These are phyloP conservation scores for Danio albolineatus DNA, from an alignment of 2,797 vertebrate genomes.

Conservation along the genomic window DNA sequence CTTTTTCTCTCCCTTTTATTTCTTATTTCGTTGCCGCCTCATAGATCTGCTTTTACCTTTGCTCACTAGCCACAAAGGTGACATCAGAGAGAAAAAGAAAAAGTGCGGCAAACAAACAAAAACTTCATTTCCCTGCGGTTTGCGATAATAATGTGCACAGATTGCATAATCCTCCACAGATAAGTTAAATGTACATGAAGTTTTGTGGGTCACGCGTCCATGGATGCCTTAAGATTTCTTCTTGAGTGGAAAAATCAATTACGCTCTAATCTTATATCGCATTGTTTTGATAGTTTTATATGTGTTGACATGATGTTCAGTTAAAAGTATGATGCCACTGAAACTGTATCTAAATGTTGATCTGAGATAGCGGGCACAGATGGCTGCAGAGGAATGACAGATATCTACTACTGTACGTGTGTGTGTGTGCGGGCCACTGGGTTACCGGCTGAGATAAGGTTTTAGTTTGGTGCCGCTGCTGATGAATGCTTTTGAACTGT, in stretches of 20 bases:
- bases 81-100: conserved; percentile 29
- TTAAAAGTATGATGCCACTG: conserved; percentile 10
- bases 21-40: conserved; percentile 31
- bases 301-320: conserved; percentile 27
- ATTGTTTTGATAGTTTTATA: conserved; percentile 4
- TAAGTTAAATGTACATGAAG: background rate
- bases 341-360: conserved; percentile 25
- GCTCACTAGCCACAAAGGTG: conserved; percentile 44
- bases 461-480: conserved; percentile 2
- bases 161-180: background rate
- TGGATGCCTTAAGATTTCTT: background rate
- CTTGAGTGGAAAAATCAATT: background rate
- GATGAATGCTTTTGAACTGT: conserved; percentile 16
- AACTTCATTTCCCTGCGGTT: conserved; percentile 1
- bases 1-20: conserved; percentile 23
- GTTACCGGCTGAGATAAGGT: conserved; percentile 8
- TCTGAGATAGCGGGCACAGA: conserved; percentile 19
- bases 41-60: conserved; percentile 49
- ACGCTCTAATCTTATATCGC: background rate
- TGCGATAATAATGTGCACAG: background rate
- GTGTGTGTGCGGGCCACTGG: background rate
- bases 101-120: conserved; percentile 18
- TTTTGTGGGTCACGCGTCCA: background rate
- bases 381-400: conserved; percentile 30
- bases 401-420: background rate